Evolutionary conservation across 2,888 invertebrate species (phyloP), one percentile per base, ranked within the genome.

Genomic region (Mesochorus sp.): DNA sequence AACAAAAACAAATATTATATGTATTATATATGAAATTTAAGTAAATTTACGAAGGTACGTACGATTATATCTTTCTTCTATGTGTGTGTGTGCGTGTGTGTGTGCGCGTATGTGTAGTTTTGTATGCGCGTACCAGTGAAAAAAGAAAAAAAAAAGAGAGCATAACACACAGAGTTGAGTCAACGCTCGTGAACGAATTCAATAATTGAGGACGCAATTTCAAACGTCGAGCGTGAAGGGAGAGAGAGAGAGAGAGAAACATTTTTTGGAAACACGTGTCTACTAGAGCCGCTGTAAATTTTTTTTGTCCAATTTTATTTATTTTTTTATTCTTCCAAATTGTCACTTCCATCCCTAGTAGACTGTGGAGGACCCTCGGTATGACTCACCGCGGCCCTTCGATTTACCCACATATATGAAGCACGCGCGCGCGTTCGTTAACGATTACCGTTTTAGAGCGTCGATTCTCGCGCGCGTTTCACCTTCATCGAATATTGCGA

Each of bases 391-490:
- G 57, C 55, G 67, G 70, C 55, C 64, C 62, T 64, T 66, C 67
- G 74, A 80, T 80, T 83, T 80, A 67, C 75, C 78, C 55, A 51
- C 75, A 81, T 81, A 85, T 85, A 84, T 83, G 80, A 83, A 78
- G 84, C 84, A 84, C 84, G 84, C 81, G 84, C 84, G 84, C 81
- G 80, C 81, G 80, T 80, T 84, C 82, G 82, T 82, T 83, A 83
- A 84, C 84, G 79, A 84, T 84, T 82, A 82, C 77, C 76, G 72
- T 70, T 78, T 81, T 80, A 81, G 55, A n/a, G 71, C 68, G 42
- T 76, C 66, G 28, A 31, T 51, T 51, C 42, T 51, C 49, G 39
- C 66, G 47, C 49, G 62, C n/a, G n/a, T 72, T 74, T 67, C 31
- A 67, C 71, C 78, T 79, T 79, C 76, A 82, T 82, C 76, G 80